Evolutionary conservation across 2,113 vertebrate genomes (phyloP).

Genomic region (Pungitius pungitius): DNA sequence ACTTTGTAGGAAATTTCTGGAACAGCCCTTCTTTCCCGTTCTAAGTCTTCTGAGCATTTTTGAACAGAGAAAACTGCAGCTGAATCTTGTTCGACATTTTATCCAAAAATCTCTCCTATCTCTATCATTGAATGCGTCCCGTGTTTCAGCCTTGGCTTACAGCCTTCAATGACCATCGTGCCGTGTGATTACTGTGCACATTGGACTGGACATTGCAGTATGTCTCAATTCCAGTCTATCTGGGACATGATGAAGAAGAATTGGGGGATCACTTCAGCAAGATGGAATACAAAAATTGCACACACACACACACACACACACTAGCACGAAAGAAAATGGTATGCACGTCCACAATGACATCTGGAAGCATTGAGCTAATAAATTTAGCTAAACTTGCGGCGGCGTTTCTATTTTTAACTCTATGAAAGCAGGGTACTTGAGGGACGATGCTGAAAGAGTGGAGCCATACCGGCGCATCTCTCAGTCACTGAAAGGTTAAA

Average conservation of each 20-base stretch:
- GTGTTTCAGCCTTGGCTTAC: constrained; percentile 5
- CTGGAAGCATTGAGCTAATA: constrained; percentile 70
- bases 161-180: constrained; percentile 35
- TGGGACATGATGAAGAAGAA: constrained; percentile 55
- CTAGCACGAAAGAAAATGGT: constrained; percentile 7
- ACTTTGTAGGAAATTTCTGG: constrained; percentile 43
- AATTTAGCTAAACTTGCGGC: constrained; percentile 60
- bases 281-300: constrained; percentile 43
- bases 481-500: constrained; percentile 39
- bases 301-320: constrained; percentile 23
- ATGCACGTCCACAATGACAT: constrained; percentile 60
- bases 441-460: constrained; percentile 54
- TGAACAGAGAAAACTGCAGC: constrained; percentile 16
- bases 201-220: constrained; percentile 28
- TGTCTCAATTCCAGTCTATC: constrained; percentile 52
- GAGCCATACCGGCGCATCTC: constrained; percentile 41
- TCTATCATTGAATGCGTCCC: constrained; percentile 36
- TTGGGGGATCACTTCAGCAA: constrained; percentile 32
- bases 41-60: constrained; percentile 29
- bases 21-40: constrained; percentile 41
- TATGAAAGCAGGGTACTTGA: constrained; percentile 51
- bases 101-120: constrained; percentile 1
- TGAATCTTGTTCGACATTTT: constrained; percentile 29
- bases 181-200: constrained; percentile 14
- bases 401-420: constrained; percentile 73